These are phyloP conservation scores for Loriculus beryllinus DNA, from an alignment of 2,797 vertebrate species.

Conservation along the genomic window DNA sequence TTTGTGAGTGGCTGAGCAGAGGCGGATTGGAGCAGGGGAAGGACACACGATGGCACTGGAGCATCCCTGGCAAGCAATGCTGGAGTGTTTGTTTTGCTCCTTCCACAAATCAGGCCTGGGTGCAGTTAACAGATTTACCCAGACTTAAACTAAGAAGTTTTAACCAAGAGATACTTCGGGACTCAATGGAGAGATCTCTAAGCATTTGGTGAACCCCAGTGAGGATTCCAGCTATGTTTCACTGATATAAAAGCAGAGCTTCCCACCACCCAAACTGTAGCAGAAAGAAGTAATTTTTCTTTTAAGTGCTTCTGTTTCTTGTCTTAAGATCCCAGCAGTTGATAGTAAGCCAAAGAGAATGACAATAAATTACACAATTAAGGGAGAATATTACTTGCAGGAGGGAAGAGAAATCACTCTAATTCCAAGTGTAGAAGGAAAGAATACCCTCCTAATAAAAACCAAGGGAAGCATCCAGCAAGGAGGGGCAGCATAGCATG, in stretches of 20 bases:
- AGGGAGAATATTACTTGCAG: not conserved
- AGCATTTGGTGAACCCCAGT: not conserved
- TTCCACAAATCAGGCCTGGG: fast-evolving
- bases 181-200: not conserved
- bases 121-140: not conserved
- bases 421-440: not conserved
- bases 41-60: not conserved
- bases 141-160: not conserved
- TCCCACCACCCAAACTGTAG: not conserved
- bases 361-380: not conserved
- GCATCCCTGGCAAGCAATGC: not conserved
- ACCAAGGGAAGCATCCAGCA: not conserved
- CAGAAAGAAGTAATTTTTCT: conserved; percentile 20
- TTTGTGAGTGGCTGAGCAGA: not conserved
- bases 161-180: not conserved
- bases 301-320: conserved; percentile 14
- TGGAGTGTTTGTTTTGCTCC: not conserved
- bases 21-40: not conserved
- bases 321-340: not conserved
- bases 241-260: not conserved
- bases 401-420: not conserved
- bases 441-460: not conserved
- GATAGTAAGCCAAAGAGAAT: not conserved
- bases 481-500: not conserved
- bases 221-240: not conserved